Conservation (phyloP, 2,797 vertebrate genomes). For the Alca torda region DNA sequence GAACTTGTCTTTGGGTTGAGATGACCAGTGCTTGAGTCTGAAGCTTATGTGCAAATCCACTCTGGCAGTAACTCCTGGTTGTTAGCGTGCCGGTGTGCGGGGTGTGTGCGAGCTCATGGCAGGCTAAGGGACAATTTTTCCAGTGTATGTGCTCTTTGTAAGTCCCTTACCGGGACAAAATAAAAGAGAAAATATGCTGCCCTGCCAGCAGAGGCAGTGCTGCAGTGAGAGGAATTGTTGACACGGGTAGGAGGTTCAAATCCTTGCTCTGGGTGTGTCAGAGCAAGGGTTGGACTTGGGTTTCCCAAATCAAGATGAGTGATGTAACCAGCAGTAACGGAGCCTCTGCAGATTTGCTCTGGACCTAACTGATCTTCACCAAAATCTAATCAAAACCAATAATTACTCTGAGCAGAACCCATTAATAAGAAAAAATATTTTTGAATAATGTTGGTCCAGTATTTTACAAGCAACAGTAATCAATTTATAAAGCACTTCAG, state of each 20-base stretch:
- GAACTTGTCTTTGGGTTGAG: not conserved
- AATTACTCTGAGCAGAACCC: not conserved
- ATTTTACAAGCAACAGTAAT: not conserved
- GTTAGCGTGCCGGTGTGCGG: fast-evolving
- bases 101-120: fast-evolving
- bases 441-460: not conserved
- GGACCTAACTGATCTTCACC: not conserved
- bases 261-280: not conserved
- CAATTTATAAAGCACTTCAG: not conserved
- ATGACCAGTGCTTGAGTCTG: not conserved
- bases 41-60: not conserved
- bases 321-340: not conserved
- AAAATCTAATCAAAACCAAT: not conserved
- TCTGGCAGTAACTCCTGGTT: not conserved
- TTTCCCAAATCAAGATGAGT: not conserved
- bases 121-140: not conserved
- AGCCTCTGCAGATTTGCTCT: not conserved
- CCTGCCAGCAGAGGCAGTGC: not conserved
- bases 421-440: not conserved
- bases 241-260: not conserved
- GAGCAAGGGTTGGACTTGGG: not conserved
- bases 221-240: not conserved
- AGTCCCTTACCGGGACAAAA: not conserved
- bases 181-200: not conserved
- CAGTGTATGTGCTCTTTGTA: not conserved